Base-by-base conservation (phyloP, 2,797 vertebrate genomes). In the Nasua narica region DNA sequence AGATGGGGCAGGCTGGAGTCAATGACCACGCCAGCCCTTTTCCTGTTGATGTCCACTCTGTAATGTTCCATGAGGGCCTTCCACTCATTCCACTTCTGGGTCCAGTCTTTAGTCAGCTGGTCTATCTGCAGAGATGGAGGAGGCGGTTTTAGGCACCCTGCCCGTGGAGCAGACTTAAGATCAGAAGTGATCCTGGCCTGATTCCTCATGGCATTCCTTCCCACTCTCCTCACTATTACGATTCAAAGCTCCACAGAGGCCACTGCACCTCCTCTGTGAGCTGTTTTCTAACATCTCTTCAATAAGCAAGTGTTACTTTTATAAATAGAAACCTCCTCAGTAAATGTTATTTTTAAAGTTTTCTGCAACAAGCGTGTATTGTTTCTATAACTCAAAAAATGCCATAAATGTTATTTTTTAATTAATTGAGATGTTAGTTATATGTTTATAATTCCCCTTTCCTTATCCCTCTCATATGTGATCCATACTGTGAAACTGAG, bases 31-130 rank as follows among this genome's bases (percentile, higher is more conserved):
- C 99, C 99, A 10, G 99, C 99, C 93, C 98, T 99, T 97, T 99
- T 99, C 96, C 99, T 99, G 98, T 99, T 99, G 98, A 99, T 99
- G 98, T 99, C 99, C 98, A 99, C 99, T 7, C 99, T 99, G 97
- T 99, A 99, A 93, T 99, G 99, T 97, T 99, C 99, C 99, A 99
- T 98, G 46, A 99, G 99, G 87, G 99, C 99, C 98, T 99, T 99
- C 98, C 99, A 99, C 97, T 99, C 99, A 35, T 97, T 98, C 99
- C 99, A 99, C 97, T 99, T 99, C 96, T 98, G 99, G 0, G 99
- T 99, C 99, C 99, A 99, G 98, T 99, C 99, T 98, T 99, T 99
- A 40, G 99, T 99, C 96, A 99, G 99, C 97, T 99, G 99, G 79
- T 99, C 99, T 96, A 99, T 99, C 99, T 99, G 98, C 83, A 98